Evolutionary conservation across 2,888 invertebrate genomes (phyloP).

Genomic region (Rhaphigaster nebulosa): DNA sequence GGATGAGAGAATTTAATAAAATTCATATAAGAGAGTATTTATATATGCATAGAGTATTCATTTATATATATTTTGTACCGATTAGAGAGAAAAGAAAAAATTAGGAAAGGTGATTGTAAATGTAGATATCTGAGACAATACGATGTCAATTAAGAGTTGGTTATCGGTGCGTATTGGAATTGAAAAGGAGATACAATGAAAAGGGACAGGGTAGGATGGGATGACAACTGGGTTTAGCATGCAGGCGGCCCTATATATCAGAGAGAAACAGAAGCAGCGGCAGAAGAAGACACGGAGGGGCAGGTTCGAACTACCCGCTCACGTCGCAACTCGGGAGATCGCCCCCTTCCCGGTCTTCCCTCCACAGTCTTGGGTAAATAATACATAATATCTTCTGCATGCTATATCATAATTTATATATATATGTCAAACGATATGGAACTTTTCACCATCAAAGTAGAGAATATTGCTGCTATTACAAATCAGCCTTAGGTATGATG

Average conservation of each 20-base stretch:
- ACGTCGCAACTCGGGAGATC: conserved; percentile 88
- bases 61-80: conserved; percentile 43
- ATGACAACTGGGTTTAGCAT: conserved; percentile 77
- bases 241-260: conserved; percentile 94
- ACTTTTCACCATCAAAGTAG: too few species aligned
- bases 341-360: conserved; percentile 91
- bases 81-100: conserved; percentile 37
- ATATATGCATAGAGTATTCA: conserved; percentile 47
- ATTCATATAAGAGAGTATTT: conserved; percentile 47
- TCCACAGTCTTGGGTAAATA: conserved; percentile 78
- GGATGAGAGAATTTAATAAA: conserved; percentile 46
- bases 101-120: conserved; percentile 48
- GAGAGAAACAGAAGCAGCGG: conserved; percentile 89
- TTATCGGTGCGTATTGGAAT: conserved; percentile 58
- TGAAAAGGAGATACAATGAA: conserved; percentile 56
- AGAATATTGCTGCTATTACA: too few species aligned
- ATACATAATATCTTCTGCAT: neutral
- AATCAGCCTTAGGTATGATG: too few species aligned
- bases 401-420: neutral
- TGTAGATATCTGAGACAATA: conserved; percentile 53
- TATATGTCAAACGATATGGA: too few species aligned
- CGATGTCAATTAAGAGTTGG: conserved; percentile 63
- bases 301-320: conserved; percentile 82
- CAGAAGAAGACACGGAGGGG: conserved; percentile 77
- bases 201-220: conserved; percentile 64